These are phyloP conservation scores for Apodemus sylvaticus DNA, from an alignment of 2,113 vertebrate species.

Conservation along the genomic window DNA sequence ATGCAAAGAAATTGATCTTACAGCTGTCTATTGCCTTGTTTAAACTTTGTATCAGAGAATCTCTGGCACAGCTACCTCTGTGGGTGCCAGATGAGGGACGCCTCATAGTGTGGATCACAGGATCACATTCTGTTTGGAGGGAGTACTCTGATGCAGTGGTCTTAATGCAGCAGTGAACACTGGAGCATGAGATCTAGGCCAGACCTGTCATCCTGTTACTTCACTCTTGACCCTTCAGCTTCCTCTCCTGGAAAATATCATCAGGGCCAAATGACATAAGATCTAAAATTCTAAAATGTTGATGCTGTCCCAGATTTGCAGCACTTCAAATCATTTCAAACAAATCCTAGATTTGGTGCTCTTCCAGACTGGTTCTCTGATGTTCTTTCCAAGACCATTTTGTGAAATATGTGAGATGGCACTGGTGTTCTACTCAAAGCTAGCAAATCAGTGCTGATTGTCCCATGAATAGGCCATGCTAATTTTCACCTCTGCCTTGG, in stretches of 20 bases:
- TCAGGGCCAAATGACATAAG: slow-evolving; percentile 45
- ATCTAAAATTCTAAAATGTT: slow-evolving; percentile 59
- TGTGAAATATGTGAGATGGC: slow-evolving; percentile 47
- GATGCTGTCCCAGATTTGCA: slow-evolving; percentile 50
- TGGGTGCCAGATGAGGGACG: neutral
- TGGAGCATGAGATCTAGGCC: neutral
- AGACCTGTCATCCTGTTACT: neutral
- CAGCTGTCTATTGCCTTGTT: neutral
- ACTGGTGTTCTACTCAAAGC: slow-evolving; percentile 43
- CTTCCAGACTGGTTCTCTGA: slow-evolving; percentile 57
- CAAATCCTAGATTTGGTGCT: slow-evolving; percentile 57
- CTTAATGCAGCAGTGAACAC: neutral
- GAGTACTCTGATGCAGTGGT: accelerated
- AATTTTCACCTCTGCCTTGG: slow-evolving; percentile 52
- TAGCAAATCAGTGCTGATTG: slow-evolving; percentile 59
- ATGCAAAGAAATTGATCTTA: neutral
- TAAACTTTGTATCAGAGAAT: neutral
- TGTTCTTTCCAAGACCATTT: slow-evolving; percentile 62
- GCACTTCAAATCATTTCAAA: slow-evolving; percentile 59
- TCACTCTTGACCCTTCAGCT: neutral
- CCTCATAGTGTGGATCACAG: neutral
- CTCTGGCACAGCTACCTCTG: neutral
- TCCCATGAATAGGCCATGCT: slow-evolving; percentile 45
- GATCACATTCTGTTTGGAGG: neutral
- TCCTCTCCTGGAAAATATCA: slow-evolving; percentile 31